Evolutionary conservation across 2,113 vertebrate species (phyloP).

Genomic region (Pogonocichla stellata): DNA sequence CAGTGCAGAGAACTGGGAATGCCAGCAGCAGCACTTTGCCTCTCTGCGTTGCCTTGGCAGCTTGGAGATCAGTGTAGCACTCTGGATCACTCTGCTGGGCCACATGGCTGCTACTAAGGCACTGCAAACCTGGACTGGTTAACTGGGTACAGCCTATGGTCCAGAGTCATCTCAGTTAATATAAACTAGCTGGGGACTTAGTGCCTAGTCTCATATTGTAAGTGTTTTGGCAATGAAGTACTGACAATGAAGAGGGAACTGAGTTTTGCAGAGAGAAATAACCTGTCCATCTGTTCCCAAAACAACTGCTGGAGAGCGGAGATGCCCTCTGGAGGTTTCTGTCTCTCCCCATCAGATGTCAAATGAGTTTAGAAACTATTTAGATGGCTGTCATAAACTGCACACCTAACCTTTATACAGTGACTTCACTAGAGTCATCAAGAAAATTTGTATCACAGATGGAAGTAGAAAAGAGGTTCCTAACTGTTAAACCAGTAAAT

Average conservation of each 20-base stretch:
- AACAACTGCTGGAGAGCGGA: background rate
- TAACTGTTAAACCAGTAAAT: background rate
- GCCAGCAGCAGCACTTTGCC: background rate
- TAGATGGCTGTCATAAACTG: background rate
- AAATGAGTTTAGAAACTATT: background rate
- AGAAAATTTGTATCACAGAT: background rate
- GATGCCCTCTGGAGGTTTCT: background rate
- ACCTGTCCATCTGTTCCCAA: background rate
- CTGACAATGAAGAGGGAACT: background rate
- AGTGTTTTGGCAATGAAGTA: background rate
- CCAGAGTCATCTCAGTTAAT: background rate
- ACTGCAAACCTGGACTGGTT: background rate
- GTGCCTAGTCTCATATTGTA: background rate
- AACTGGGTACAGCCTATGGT: background rate
- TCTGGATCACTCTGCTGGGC: background rate
- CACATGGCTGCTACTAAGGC: background rate
- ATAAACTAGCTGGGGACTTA: background rate
- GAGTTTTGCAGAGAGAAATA: background rate
- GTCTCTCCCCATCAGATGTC: background rate
- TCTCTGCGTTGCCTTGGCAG: background rate
- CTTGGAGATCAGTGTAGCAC: fast-evolving
- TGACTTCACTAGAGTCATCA: background rate
- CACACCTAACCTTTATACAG: background rate
- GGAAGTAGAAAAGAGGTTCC: background rate
- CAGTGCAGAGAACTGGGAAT: background rate